Evolutionary conservation across 2,797 vertebrate species (phyloP).

Genomic region (Nyctalus aviator): DNA sequence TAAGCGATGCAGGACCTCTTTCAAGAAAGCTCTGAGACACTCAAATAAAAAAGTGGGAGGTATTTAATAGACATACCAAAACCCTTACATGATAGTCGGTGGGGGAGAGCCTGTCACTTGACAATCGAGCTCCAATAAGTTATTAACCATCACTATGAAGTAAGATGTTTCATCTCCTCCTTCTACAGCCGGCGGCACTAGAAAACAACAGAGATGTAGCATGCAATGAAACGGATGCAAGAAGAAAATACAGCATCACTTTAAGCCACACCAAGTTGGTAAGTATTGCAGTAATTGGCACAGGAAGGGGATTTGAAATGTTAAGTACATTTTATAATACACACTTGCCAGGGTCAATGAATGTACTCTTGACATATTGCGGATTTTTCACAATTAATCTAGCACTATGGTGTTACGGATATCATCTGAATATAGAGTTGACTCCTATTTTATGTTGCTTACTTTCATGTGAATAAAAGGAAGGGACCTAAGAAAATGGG

Average conservation of each 20-base stretch:
- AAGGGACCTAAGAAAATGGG: background rate
- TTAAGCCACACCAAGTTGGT: background rate
- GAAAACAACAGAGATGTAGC: slow-evolving; percentile 56
- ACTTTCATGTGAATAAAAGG: slow-evolving; percentile 7
- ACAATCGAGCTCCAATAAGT: slow-evolving; percentile 94
- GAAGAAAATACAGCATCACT: slow-evolving; percentile 50
- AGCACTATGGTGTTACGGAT: background rate
- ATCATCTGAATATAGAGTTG: background rate
- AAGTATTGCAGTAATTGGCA: background rate
- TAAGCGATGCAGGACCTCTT: background rate
- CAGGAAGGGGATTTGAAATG: background rate
- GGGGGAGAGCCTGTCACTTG: slow-evolving; percentile 91
- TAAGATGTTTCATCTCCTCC: slow-evolving; percentile 90
- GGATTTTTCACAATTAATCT: background rate
- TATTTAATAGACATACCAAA: slow-evolving; percentile 68
- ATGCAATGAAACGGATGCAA: background rate
- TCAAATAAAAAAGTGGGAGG: slow-evolving; percentile 42
- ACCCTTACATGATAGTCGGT: slow-evolving; percentile 93
- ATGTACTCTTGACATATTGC: background rate
- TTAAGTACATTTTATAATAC: background rate
- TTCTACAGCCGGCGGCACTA: slow-evolving; percentile 94
- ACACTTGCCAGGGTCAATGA: background rate
- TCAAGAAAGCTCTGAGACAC: slow-evolving; percentile 9
- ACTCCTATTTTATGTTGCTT: background rate
- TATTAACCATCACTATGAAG: slow-evolving; percentile 91